Percentiles rank a stretch among this genome's conserved stretches.
Evolutionary conservation across 1,140 invertebrate genomes (phyloP).

Genomic region (Micrasema longulum): DNA sequence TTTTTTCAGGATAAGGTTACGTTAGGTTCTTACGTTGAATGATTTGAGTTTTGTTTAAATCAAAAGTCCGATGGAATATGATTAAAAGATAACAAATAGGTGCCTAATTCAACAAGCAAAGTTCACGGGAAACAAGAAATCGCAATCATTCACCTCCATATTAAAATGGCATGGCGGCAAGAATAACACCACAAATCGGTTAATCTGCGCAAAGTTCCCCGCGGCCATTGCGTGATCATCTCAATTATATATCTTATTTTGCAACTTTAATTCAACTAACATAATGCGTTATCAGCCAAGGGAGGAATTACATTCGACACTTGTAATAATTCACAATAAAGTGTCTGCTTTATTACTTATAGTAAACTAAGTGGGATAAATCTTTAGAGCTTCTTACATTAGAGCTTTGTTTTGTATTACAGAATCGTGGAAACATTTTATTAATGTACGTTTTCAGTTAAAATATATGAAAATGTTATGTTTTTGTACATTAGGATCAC

Average conservation of each 20-base stretch:
- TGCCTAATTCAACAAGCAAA: neutral
- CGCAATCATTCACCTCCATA: slow-evolving; percentile 13
- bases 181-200: neutral
- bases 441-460: no score
- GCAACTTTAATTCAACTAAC: slow-evolving; percentile 54
- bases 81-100: slow-evolving; percentile 5
- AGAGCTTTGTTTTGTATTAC: no score
- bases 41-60: slow-evolving; percentile 28
- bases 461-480: no score
- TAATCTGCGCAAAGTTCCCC: neutral
- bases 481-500: no score
- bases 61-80: slow-evolving; percentile 1
- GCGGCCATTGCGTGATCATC: slow-evolving; percentile 48
- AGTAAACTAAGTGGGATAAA: no score
- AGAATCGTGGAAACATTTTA: no score
- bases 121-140: neutral
- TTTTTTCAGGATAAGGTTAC: no score
- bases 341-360: neutral
- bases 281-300: slow-evolving; percentile 50
- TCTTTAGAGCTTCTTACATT: no score
- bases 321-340: slow-evolving; percentile 45
- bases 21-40: no score
- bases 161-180: slow-evolving; percentile 6
- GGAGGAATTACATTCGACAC: slow-evolving; percentile 44
- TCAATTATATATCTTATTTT: slow-evolving; percentile 52